Conservation (phyloP, 2,797 vertebrate species). For the Mus minutoides region DNA sequence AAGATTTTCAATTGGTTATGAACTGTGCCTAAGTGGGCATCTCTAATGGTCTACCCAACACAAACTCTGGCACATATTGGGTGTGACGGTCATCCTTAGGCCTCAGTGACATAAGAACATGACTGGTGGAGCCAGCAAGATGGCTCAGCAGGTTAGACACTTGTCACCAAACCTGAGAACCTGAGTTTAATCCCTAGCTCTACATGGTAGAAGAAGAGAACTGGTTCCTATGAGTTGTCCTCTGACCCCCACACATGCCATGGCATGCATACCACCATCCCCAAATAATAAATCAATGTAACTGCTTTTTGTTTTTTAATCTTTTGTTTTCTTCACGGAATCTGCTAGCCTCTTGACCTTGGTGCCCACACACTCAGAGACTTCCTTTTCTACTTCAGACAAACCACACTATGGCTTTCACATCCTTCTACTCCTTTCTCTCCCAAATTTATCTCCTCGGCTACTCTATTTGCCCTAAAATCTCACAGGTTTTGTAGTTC, state of each 20-base stretch:
- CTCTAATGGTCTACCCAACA: neutral
- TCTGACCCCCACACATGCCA: neutral
- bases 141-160: neutral
- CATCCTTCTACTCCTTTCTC: neutral
- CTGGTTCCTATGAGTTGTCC: neutral
- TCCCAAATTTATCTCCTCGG: neutral
- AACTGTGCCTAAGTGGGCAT: neutral
- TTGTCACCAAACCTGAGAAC: neutral
- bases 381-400: neutral
- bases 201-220: neutral
- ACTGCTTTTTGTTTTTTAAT: conserved; percentile 22
- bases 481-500: neutral
- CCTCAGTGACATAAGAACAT: neutral
- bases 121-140: neutral
- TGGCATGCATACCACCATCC: no score
- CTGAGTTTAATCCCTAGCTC: no score
- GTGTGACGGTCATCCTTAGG: neutral
- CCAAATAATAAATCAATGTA: neutral
- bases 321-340: neutral
- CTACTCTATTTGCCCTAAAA: neutral
- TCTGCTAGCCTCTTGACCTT: neutral
- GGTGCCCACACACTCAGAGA: neutral
- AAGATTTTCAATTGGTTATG: neutral
- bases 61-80: neutral
- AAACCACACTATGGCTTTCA: neutral